phyloP scores from a whole-genome alignment of 1,140 invertebrate species.

The Pachypsylla venusta region DNA sequence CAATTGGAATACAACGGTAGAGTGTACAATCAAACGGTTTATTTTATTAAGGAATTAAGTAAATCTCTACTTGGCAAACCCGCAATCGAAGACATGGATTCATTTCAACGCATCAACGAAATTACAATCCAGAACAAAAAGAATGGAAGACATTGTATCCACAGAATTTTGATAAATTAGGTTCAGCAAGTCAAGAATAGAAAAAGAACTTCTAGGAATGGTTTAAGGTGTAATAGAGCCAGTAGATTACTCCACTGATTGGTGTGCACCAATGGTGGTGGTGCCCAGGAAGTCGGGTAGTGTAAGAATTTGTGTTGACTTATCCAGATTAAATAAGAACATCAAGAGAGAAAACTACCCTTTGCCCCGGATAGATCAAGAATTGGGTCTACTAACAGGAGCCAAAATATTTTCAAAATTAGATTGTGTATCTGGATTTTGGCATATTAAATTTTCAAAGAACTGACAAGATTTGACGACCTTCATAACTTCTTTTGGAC shows the following conservation, averaged over 20 bases:
- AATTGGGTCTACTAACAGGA: background rate
- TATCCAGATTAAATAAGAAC: background rate
- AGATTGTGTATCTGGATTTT: too few species aligned
- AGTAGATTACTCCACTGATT: background rate
- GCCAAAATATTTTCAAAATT: too few species aligned
- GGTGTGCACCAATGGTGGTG: background rate
- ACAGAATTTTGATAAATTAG: background rate
- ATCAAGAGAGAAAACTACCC: background rate
- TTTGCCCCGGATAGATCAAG: background rate
- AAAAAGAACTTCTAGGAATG: background rate
- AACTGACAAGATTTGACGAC: too few species aligned
- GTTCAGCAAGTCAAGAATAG: too few species aligned
- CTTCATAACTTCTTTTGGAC: too few species aligned
- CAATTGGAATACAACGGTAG: background rate
- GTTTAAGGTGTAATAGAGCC: background rate
- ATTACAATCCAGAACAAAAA: background rate
- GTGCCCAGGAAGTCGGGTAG: background rate
- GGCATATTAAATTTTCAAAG: too few species aligned
- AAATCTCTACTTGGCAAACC: background rate
- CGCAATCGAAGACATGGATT: background rate
- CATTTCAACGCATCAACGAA: background rate
- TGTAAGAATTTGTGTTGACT: background rate
- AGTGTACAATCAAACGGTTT: background rate
- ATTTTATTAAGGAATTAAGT: background rate
- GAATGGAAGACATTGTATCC: background rate